Evolutionary conservation across 2,113 vertebrate species (phyloP), one percentile per base, ranked within the genome.

Genomic region (Hemichromis elongatus): DNA sequence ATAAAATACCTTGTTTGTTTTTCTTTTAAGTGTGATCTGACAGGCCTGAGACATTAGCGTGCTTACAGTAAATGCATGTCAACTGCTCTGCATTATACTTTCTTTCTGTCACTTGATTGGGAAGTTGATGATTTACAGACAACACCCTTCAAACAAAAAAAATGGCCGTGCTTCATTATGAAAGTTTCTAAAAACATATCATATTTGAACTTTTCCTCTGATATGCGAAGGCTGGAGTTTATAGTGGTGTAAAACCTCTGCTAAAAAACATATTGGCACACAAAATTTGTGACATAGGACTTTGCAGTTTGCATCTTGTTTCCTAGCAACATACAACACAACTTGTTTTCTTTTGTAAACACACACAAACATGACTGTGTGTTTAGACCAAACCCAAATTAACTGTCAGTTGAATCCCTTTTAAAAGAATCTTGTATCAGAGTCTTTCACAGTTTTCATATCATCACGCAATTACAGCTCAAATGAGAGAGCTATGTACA

Each of bases 11-110:
- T 3, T 45, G 55, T 86, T 78, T 80, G 81, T 82, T 92, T 84
- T 24, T 54, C 30, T 73, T 47, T 5, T 19, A 11, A 77, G 61
- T 47, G 83, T 83, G 66, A 73, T 28, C 45, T 59, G 56, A 80
- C 42, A 24, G 3, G 19, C 35, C 33, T 19, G 50, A 84, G 45
- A 57, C n/a, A 30, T 81, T 26, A 30, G 42, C 3, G 50, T 79
- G 81, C 50, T 86, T 57, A 85, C 55, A 86, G 83, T 68, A 77
- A 86, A 82, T 63, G 81, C 45, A 56, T 37, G 75, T 66, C 68
- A 82, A 75, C 77, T 18, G 13, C 26, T 47, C n/a, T 11, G 30
- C 8, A 14, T 26, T 77, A 78, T 13, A 26, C n/a, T 16, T 11
- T 55, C 8, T 19, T n/a, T n/a, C 54, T 19, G 68, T 47, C 68